phyloP scores from a whole-genome alignment of 1,140 invertebrate genomes.

The Hycleus phaleratus region DNA sequence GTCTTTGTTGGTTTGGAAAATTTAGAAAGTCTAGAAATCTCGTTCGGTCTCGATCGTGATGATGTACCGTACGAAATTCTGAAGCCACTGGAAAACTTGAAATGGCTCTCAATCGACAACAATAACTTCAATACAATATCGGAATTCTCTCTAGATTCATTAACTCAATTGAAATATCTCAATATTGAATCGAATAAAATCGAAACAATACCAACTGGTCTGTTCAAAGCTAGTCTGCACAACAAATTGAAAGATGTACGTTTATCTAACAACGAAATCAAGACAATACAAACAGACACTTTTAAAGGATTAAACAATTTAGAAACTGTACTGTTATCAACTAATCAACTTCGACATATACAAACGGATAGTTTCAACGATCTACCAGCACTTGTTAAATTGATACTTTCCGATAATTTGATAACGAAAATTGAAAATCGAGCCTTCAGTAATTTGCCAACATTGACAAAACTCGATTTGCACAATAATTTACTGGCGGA shows the following conservation, averaged over 20 bases:
- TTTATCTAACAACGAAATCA: constrained; percentile 65
- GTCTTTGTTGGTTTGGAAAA: constrained; percentile 66
- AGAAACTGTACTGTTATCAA: constrained; percentile 62
- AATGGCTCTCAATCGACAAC: constrained; percentile 82
- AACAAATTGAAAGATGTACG: constrained; percentile 68
- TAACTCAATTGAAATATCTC: constrained; percentile 67
- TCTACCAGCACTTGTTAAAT: constrained; percentile 58
- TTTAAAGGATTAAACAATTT: constrained; percentile 57
- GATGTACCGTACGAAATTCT: constrained; percentile 67
- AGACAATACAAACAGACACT: constrained; percentile 50
- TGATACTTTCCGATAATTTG: constrained; percentile 61
- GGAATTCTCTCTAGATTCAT: constrained; percentile 50
- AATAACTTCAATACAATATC: constrained; percentile 72
- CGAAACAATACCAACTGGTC: constrained; percentile 49
- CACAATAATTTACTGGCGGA: constrained; percentile 62
- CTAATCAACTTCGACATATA: constrained; percentile 58
- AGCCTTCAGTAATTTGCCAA: constrained; percentile 60
- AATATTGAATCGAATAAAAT: constrained; percentile 82
- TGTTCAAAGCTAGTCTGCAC: constrained; percentile 63
- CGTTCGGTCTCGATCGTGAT: constrained; percentile 73
- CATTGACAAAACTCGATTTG: constrained; percentile 60
- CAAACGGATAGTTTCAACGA: constrained; percentile 54
- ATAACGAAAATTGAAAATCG: constrained; percentile 52
- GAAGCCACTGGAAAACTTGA: constrained; percentile 59
- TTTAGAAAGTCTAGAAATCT: constrained; percentile 77